A percentile compares a stretch with the other conserved stretches of the same genome.
Conservation (phyloP, 2,113 vertebrate genomes). For the Monopterus albus region DNA sequence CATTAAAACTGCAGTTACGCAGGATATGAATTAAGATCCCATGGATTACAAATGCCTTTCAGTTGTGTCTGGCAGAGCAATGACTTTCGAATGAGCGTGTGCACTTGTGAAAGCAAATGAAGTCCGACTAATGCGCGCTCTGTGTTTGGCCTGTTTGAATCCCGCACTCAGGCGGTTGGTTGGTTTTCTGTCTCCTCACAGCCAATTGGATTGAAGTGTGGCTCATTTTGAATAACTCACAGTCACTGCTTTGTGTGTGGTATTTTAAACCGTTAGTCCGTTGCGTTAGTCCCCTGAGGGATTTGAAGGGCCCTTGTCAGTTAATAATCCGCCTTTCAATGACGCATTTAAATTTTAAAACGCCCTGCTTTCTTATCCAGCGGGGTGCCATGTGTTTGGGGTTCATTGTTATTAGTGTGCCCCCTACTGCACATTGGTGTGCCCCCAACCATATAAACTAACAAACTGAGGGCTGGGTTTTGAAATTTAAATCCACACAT, state of each 20-base stretch:
- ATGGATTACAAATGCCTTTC: constrained; percentile 69
- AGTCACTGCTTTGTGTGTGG: constrained; percentile 47
- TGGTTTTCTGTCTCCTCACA: constrained; percentile 16
- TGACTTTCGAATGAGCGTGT: constrained; percentile 56
- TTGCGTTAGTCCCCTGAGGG: constrained; percentile 46
- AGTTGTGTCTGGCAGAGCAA: constrained; percentile 54
- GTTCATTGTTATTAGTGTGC: constrained; percentile 32
- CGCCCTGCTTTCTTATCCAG: constrained; percentile 24
- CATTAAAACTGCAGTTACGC: constrained; percentile 63
- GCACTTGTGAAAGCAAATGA: constrained; percentile 45
- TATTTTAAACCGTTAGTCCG: constrained; percentile 55
- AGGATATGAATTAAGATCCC: constrained; percentile 65
- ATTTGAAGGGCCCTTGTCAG: constrained; percentile 44
- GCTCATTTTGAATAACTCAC: constrained; percentile 60
- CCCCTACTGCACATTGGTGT: constrained; percentile 37
- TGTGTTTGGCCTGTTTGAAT: constrained; percentile 61
- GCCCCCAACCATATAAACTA: constrained; percentile 27
- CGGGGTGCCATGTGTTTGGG: constrained; percentile 35
- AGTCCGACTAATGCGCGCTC: constrained; percentile 14
- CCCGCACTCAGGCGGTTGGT: constrained; percentile 49
- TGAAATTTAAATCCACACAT: neutral
- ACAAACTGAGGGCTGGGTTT: neutral
- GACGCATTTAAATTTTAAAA: constrained; percentile 75
- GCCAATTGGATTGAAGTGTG: constrained; percentile 55
- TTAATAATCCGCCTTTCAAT: constrained; percentile 56